Evolutionary conservation across 1,140 invertebrate species (phyloP), one percentile per base, ranked within the genome.

Genomic region (Drosophila micromelanica): DNA sequence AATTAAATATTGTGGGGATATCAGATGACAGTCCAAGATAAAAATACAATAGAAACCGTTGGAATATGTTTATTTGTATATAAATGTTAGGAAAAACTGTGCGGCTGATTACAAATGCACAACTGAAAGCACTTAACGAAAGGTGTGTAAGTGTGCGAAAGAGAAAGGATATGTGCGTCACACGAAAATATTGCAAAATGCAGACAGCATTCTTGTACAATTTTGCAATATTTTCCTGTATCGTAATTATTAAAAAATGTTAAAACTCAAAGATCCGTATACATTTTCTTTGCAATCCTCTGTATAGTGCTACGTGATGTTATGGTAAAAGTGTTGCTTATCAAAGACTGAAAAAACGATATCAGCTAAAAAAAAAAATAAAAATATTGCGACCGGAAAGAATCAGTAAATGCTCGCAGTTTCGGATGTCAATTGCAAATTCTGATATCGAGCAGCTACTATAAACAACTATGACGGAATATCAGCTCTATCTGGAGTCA

Each of bases 231-330:
- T 73, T 76, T 73, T 67, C 13, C 27, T 9, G 27, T 46, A 54
- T 4, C 6, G 27, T 32, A 20, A 38, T 35, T 11, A 1, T 12
- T 0, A 46, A 45, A 20, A 43, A 17, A 17, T 43, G 0, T 43
- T 6, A 27, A 27, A 27, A 27, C 13, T 5, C 5, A 43, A 43
- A 23, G 23, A 20, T 20, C 7, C 9, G 9, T 20, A 20, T 27
- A 48, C 3, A 13, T n/a, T 48, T 51, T 51, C 5, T 51, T 32
- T 51, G 17, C 49, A 67, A 70, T 61, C 57, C 52, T 52, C 59
- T 62, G 55, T 63, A 35, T 17, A 85, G 81, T 78, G 74, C 54
- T 48, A 62, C 70, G 67, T 81, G 78, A 87, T 75, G 73, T 85
- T 76, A 76, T 70, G 68, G 60, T 46, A 73, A 49, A 65, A 60